Base-by-base conservation (phyloP, 2,113 vertebrate genomes). In the Diadophis punctatus region DNA sequence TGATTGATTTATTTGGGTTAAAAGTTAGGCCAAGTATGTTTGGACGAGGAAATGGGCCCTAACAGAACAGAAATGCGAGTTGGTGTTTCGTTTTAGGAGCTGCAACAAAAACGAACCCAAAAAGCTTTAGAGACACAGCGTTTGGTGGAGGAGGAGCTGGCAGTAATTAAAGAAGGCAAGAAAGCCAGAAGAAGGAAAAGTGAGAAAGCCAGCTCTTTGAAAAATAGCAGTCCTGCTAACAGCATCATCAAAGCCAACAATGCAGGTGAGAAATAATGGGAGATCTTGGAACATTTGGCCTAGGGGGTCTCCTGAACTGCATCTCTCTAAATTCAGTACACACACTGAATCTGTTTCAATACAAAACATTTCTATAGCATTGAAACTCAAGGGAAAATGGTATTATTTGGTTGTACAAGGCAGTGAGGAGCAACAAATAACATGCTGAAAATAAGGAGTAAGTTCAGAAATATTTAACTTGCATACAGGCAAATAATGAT, bases 31-130 rank as follows among this genome's bases (percentile, higher is more conserved):
- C 23, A 14, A 5, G 20, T 68, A 51, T 14, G 8, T 58, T 86
- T 86, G 20, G 23, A 90, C 7, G 34, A 63, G 39, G 23, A 89
- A n/a, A 0, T 48, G 9, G 68, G 16, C 53, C 63, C 14, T 27
- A 30, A n/a, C 80, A 92, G 53, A 49, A 25, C 0, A 0, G 46
- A 1, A 7, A 88, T 1, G 87, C 2, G 25, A 63, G 1, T 25
- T 74, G 0, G 6, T 92, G 74, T 90, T 56, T 90, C 63, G 60
- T 56, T 0, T 0, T 91, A 99, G 99, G 99, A 99, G 89, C 97
- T 99, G 95, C 98, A 99, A 90, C 98, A 98, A 96, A 99, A 98
- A 95, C 97, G 98, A 89, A 97, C 97, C 5, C 98, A 98, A 93
- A 98, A 97, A 63, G 95, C 95, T 4, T 88, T 23, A 0, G 98